phyloP scores from a whole-genome alignment of 2,888 invertebrate genomes.

The Chouioia cunea region DNA sequence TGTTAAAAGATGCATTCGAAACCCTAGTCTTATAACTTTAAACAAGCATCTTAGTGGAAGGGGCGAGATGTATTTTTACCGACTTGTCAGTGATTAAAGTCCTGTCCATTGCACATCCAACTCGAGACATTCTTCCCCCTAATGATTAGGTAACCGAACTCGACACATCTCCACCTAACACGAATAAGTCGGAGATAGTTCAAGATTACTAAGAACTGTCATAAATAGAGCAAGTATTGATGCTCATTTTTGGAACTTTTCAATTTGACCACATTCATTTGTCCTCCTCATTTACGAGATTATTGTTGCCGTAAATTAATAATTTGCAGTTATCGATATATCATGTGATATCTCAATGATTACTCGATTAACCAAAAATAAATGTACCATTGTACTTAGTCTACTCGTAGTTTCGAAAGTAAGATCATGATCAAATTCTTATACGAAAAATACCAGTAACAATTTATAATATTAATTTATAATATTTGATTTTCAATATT shows the following conservation, averaged over 20 bases:
- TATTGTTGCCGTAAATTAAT: background rate
- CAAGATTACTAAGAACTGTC: slow-evolving; percentile 24
- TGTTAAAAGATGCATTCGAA: background rate
- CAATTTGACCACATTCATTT: no score
- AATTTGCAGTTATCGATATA: slow-evolving; percentile 6
- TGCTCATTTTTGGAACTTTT: background rate
- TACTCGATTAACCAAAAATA: slow-evolving; percentile 24
- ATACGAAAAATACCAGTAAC: background rate
- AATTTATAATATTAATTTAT: background rate
- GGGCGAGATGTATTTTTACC: no score
- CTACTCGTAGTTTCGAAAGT: background rate
- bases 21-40: no score
- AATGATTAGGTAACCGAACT: slow-evolving; percentile 37
- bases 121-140: slow-evolving; percentile 26
- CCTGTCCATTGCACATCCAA: no score
- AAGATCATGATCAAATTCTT: background rate
- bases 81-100: no score
- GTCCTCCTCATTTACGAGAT: no score
- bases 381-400: background rate
- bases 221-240: slow-evolving; percentile 11
- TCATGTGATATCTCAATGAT: slow-evolving; percentile 20
- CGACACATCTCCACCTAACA: slow-evolving; percentile 13
- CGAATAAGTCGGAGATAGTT: no score
- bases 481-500: background rate
- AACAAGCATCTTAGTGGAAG: no score